Evolutionary conservation across 2,797 vertebrate genomes (phyloP), one percentile per base, ranked within the genome.

Genomic region (Octomys mimax): DNA sequence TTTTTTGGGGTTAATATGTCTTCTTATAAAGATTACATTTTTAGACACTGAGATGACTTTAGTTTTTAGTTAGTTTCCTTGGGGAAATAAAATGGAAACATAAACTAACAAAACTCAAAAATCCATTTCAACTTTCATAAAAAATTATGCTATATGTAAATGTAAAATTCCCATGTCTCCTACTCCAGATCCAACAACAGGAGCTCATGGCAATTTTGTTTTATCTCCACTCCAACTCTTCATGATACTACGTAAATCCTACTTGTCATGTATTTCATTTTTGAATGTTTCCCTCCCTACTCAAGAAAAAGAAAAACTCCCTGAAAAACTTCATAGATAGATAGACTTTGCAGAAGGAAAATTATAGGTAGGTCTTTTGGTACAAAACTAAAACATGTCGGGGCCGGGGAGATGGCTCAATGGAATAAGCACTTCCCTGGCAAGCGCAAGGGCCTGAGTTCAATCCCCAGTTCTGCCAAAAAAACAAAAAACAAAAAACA

Each of bases 141-240:
- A 97, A 97, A 71, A 80, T 66, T 70, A 24, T 77, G 81, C 66
- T 33, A 71, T 33, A 70, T 70, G 14, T 75, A 62, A 52, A 93
- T 49, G 21, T 59, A 66, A 24, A 91, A 61, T 42, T 6, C 42
- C 4, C 46, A 11, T 78, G 21, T 52, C 33, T 24, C 26, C 54
- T 85, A 71, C 78, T 62, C 14, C 11, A 68, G 39, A 89, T 46
- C 81, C 21, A 52, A n/a, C 36, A 92, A 39, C 42, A 68, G 68
- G 19, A 93, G 68, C 54, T 84, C 52, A 46, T 4, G 7, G 21
- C 1, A 26, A 31, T 19, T 95, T 77, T 90, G 4, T 85, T 73
- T 75, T 71, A 28, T 57, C 57, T 70, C 0, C 6, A 73, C 3
- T 14, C 12, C 19, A 57, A 0, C 7, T 49, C 13, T 75, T 33